Evolutionary conservation across 2,888 invertebrate species (phyloP).

Genomic region (Orthonevra nobilis): DNA sequence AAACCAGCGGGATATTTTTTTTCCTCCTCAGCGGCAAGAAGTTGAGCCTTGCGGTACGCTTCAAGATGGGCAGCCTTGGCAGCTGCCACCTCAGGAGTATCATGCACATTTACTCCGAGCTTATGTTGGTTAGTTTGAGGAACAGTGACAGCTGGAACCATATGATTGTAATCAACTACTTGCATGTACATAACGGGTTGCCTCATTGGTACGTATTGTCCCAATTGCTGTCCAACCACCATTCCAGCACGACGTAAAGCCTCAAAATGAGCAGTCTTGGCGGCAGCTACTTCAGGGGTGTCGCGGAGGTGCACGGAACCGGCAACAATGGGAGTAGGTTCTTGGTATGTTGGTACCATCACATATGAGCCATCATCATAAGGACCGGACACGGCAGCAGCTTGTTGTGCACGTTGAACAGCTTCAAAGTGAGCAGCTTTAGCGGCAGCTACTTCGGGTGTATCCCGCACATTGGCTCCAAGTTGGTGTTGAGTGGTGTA

Average conservation of each 20-base stretch:
- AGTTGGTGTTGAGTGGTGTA: constrained; percentile 49
- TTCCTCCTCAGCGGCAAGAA: constrained; percentile 70
- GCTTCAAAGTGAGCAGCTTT: constrained; percentile 77
- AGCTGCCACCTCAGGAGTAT: constrained; percentile 80
- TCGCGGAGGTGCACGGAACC: constrained; percentile 75
- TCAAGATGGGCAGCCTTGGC: constrained; percentile 78
- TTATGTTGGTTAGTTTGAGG: constrained; percentile 55
- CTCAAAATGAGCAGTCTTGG: constrained; percentile 77
- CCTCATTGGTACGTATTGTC: constrained; percentile 11
- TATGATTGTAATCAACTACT: constrained; percentile 2
- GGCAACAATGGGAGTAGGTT: constrained; percentile 2
- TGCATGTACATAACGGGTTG: constrained; percentile 31
- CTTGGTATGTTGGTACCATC: constrained; percentile 1
- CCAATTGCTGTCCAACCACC: constrained; percentile 12
- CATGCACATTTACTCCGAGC: constrained; percentile 75
- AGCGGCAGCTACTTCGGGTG: constrained; percentile 80
- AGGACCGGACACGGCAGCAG: constrained; percentile 6
- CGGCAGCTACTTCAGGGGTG: constrained; percentile 80
- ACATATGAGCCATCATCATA: constrained; percentile 28
- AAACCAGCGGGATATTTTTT: neutral
- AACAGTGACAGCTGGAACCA: constrained; percentile 24
- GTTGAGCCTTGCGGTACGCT: constrained; percentile 76
- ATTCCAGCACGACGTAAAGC: constrained; percentile 77
- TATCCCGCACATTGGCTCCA: constrained; percentile 77
- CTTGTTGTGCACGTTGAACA: constrained; percentile 75